Evolutionary conservation across 2,888 invertebrate genomes (phyloP).

Genomic region (Mesorhabditis belari): DNA sequence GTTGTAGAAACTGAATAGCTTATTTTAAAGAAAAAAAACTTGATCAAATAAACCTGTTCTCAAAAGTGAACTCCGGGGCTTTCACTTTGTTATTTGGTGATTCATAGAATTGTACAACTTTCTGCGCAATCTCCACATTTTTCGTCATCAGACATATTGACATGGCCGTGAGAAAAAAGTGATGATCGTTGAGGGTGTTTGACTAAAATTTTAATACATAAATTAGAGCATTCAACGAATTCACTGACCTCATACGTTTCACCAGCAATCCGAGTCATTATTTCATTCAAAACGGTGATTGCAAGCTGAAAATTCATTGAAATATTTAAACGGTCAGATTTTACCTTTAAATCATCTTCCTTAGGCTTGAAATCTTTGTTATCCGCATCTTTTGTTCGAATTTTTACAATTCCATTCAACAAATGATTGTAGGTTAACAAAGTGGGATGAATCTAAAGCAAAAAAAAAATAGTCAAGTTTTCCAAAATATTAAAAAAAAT

Average conservation of each 20-base stretch:
- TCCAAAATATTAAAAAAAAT: no score
- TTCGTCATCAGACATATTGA: conserved; percentile 14
- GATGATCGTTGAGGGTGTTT: conserved; percentile 10
- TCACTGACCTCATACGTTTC: not conserved
- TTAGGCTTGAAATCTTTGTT: no score
- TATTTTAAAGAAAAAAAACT: not conserved
- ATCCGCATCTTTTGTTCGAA: no score
- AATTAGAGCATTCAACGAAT: not conserved
- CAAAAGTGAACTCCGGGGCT: conserved; percentile 28
- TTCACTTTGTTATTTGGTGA: conserved; percentile 32
- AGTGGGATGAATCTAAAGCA: conserved; percentile 23
- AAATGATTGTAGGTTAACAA: no score
- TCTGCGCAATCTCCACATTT: conserved; percentile 29
- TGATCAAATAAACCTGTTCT: conserved; percentile 9
- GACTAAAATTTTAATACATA: not conserved
- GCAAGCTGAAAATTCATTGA: conserved; percentile 13
- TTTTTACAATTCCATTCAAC: no score
- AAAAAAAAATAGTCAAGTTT: no score
- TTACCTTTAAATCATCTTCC: no score
- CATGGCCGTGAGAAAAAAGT: conserved; percentile 20
- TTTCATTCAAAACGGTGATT: conserved; percentile 9
- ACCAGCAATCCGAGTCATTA: no score
- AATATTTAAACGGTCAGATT: not conserved
- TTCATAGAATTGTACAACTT: conserved; percentile 29
- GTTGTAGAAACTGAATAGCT: conserved; percentile 25